Conservation (phyloP, 2,888 invertebrate species). For the Drosophila rubida region DNA sequence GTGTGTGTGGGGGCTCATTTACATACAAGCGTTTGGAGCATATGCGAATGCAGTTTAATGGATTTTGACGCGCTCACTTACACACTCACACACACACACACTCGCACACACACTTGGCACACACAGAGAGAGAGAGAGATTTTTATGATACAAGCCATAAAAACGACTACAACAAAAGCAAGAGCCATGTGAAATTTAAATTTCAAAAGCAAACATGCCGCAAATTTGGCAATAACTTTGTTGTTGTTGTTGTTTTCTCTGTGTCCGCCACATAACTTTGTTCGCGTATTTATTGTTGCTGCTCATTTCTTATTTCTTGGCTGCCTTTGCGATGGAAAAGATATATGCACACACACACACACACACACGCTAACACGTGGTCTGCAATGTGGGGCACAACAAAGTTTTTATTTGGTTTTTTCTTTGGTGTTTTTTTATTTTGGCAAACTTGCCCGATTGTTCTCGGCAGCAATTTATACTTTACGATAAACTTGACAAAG, state of each 20-base stretch:
- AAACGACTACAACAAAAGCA: constrained; percentile 46
- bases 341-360: background rate
- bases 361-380: constrained; percentile 8
- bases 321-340: constrained; percentile 53
- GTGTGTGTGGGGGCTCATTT: constrained; percentile 34
- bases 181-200: constrained; percentile 72
- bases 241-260: constrained; percentile 21
- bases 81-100: constrained; percentile 31
- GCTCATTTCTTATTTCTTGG: constrained; percentile 53
- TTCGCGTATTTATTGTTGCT: constrained; percentile 45
- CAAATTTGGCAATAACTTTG: constrained; percentile 76
- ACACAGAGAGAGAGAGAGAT: constrained; percentile 41
- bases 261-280: constrained; percentile 31
- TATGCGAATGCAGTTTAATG: constrained; percentile 67
- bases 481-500: constrained; percentile 3
- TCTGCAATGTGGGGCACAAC: constrained; percentile 38
- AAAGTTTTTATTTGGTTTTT: constrained; percentile 9
- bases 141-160: constrained; percentile 73
- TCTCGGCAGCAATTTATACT: background rate
- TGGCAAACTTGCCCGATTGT: constrained; percentile 25
- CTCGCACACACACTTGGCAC: constrained; percentile 13
- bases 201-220: constrained; percentile 81
- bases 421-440: no score
- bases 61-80: constrained; percentile 65
- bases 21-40: constrained; percentile 34